These are phyloP conservation scores for Thaumetopoea pityocampa DNA, from an alignment of 1,140 invertebrate species.

Conservation along the genomic window DNA sequence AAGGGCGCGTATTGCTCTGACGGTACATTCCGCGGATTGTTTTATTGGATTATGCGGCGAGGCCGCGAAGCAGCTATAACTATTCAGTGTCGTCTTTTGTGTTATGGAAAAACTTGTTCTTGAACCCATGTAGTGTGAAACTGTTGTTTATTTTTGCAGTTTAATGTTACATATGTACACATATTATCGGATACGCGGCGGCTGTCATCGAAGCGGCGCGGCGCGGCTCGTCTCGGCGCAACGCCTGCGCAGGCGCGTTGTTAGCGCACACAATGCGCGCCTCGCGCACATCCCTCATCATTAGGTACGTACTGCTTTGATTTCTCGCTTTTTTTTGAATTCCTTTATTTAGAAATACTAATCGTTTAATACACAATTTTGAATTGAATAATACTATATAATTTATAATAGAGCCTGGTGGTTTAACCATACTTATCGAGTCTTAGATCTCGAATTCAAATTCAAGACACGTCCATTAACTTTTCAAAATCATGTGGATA, in stretches of 20 bases:
- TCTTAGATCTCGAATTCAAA: too few species aligned
- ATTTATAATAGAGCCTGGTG: too few species aligned
- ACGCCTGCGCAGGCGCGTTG: slow-evolving; percentile 32
- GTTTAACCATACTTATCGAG: too few species aligned
- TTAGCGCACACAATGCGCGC: slow-evolving; percentile 52
- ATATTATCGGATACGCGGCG: slow-evolving; percentile 63
- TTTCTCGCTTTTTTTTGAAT: slow-evolving; percentile 16
- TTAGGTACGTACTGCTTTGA: slow-evolving; percentile 39
- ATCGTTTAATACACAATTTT: too few species aligned
- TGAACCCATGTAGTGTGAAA: slow-evolving; percentile 76
- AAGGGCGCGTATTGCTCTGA: slow-evolving; percentile 31
- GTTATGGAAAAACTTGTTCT: slow-evolving; percentile 76
- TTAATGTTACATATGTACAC: slow-evolving; percentile 76
- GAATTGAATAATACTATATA: too few species aligned
- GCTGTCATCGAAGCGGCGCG: slow-evolving; percentile 49
- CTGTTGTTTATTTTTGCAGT: slow-evolving; percentile 74
- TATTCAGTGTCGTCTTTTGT: slow-evolving; percentile 76
- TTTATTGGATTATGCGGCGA: slow-evolving; percentile 74
- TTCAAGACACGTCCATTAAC: too few species aligned
- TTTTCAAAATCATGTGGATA: too few species aligned
- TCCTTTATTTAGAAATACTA: neutral
- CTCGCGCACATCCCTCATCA: slow-evolving; percentile 29
- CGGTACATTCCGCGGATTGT: slow-evolving; percentile 72
- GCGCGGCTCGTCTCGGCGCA: slow-evolving; percentile 20
- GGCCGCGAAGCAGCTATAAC: slow-evolving; percentile 73